Conservation (phyloP, 2,113 vertebrate genomes). For the Herpailurus yagouaroundi region DNA sequence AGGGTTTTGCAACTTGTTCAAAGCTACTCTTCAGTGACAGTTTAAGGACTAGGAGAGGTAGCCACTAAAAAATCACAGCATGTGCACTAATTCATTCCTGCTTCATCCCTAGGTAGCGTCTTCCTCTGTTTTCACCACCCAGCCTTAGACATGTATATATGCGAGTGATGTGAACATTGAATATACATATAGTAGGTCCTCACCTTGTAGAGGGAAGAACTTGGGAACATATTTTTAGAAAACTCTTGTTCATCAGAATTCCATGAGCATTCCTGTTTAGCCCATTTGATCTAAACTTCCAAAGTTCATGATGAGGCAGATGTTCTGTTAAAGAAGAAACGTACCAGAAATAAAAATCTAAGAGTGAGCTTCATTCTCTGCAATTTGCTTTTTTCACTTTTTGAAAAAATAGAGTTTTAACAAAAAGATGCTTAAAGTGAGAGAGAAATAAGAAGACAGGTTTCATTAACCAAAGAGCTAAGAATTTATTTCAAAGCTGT, state of each 20-base stretch:
- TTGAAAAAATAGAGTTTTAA: not conserved
- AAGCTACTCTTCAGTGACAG: slow-evolving; percentile 67
- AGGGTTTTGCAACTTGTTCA: slow-evolving; percentile 66
- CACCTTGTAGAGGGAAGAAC: slow-evolving; percentile 8
- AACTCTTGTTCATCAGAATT: not conserved
- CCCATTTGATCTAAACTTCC: slow-evolving; percentile 31
- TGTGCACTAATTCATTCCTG: not conserved
- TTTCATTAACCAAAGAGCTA: not conserved
- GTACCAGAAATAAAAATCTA: not conserved
- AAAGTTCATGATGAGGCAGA: slow-evolving; percentile 53
- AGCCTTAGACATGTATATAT: not conserved
- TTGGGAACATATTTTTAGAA: not conserved
- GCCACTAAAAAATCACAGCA: slow-evolving; percentile 56
- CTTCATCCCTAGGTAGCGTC: not conserved
- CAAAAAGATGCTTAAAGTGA: not conserved
- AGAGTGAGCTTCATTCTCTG: not conserved
- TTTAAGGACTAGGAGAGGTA: slow-evolving; percentile 49
- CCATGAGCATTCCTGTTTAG: not conserved
- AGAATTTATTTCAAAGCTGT: slow-evolving; percentile 8
- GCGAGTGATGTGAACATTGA: not conserved
- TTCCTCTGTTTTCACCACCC: not conserved
- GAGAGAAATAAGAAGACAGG: not conserved
- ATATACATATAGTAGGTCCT: not conserved
- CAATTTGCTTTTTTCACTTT: not conserved
- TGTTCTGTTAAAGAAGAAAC: not conserved